Conservation (phyloP, 2,797 vertebrate species). For the Lateolabrax maculatus region DNA sequence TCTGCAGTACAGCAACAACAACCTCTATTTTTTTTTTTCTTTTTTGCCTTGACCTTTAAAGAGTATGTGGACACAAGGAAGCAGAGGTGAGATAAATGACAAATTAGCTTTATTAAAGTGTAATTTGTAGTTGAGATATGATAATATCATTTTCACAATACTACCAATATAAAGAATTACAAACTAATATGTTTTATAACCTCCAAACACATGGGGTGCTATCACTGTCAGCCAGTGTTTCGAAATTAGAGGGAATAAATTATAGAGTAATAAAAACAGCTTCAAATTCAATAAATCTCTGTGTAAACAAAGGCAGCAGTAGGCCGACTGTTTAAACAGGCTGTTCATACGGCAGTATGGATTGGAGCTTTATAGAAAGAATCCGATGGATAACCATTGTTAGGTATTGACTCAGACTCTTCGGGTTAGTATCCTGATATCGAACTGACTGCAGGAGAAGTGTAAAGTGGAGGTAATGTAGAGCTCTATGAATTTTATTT, state of each 20-base stretch:
- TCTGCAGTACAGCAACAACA: slow-evolving; percentile 37
- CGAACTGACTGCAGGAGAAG: slow-evolving; percentile 38
- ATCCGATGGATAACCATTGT: slow-evolving; percentile 55
- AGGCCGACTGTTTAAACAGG: slow-evolving; percentile 40
- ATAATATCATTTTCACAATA: not conserved
- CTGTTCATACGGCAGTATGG: slow-evolving; percentile 50
- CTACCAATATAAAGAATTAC: slow-evolving; percentile 15
- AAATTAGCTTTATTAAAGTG: not conserved
- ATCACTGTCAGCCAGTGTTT: slow-evolving; percentile 6
- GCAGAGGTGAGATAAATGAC: slow-evolving; percentile 16
- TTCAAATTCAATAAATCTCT: slow-evolving; percentile 23
- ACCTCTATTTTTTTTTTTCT: slow-evolving; percentile 47
- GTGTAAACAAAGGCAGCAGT: slow-evolving; percentile 56
- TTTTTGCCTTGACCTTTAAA: slow-evolving; percentile 55
- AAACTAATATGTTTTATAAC: slow-evolving; percentile 12
- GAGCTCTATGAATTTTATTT: slow-evolving; percentile 6
- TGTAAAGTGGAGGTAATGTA: slow-evolving; percentile 26
- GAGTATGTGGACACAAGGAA: slow-evolving; percentile 1
- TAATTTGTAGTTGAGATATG: slow-evolving; percentile 21
- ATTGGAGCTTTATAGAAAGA: slow-evolving; percentile 49
- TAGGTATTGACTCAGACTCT: slow-evolving; percentile 56
- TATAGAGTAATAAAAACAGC: slow-evolving; percentile 41
- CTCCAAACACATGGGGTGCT: not conserved
- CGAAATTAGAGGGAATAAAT: slow-evolving; percentile 8
- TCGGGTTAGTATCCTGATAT: slow-evolving; percentile 35